Base-by-base conservation (phyloP, 2,888 invertebrate species). In the Ypsolopha scabrella region DNA sequence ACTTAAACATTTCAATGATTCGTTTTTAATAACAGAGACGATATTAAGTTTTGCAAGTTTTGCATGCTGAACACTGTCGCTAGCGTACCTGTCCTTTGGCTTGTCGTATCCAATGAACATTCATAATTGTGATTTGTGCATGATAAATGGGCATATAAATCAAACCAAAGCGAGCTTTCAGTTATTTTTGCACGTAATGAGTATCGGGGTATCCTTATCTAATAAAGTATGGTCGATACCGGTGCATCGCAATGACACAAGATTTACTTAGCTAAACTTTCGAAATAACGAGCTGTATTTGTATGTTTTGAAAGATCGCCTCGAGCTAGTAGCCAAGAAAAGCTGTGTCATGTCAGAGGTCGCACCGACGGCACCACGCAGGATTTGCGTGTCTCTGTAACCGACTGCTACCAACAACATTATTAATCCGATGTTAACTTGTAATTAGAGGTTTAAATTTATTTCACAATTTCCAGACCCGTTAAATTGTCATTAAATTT, bases 241-340 rank as follows among this genome's bases (percentile, higher is more conserved):
- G 54, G 51, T 48, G 52, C 53, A 44, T 50, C 41, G 53, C 36
- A 50, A 41, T 48, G 50, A 52, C 53, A 48, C 49, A 51, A 55
- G 54, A 52, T 53, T 53, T 53, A 53, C 68, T 68, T 70, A 71
- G 73, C 69, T 70, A 66, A 68, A 68, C 70, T 75, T 76, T 75
- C 75, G 72, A 71, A 72, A 73, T 72, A 74, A 72, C 73, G 71
- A 75, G 71, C 68, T 64, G 67, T 67, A 68, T 70, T 72, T 63
- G 65, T 54, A 35, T n/a, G 58, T 58, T 53, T 56, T 55, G 63
- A 67, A 64, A 67, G 68, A 74, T 67, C 67, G 70, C 66, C 68
- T 50, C 61, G 65, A 65, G 68, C 67, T 67, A 69, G 73, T 68
- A 71, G 72, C 68, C 72, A 68, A 66, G 71, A 70, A 72, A 71